Conservation (phyloP, 2,113 vertebrate genomes). For the Cricetomys ansorgei region DNA sequence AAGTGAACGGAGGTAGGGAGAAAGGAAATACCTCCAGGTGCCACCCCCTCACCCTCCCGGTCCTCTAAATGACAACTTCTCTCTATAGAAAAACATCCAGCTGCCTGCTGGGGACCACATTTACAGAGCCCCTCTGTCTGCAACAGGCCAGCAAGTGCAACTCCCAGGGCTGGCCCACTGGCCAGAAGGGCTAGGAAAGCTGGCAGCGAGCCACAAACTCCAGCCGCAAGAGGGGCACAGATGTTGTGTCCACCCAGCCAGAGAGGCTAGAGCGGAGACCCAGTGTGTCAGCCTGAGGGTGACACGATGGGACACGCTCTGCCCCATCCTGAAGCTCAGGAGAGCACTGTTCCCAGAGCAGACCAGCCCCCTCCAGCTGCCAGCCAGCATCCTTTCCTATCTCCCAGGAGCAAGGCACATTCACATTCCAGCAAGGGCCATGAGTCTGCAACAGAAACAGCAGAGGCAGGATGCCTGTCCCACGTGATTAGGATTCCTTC, state of each 20-base stretch:
- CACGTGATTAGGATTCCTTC: rapidly evolving
- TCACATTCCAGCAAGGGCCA: too few species aligned
- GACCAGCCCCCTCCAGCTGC: background rate
- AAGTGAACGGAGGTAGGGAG: conserved; percentile 86
- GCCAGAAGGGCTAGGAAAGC: conserved; percentile 74
- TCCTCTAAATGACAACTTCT: conserved; percentile 85
- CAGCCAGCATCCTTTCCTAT: rapidly evolving
- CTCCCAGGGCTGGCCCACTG: conserved; percentile 68
- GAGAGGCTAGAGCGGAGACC: background rate
- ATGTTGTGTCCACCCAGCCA: conserved; percentile 61
- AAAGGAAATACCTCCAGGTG: conserved; percentile 89
- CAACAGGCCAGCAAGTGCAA: conserved; percentile 78
- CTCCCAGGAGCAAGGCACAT: background rate
- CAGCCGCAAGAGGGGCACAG: background rate
- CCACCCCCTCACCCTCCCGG: conserved; percentile 87
- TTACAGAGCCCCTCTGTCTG: conserved; percentile 88
- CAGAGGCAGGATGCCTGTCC: background rate
- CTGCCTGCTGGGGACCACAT: conserved; percentile 83
- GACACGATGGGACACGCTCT: background rate
- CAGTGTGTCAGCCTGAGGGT: background rate
- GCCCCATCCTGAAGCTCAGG: background rate
- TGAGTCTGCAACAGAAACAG: background rate
- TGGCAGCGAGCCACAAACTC: conserved; percentile 79
- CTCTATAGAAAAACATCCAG: conserved; percentile 86
- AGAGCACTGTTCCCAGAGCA: background rate